Percentiles rank a stretch among this genome's conserved stretches.
phyloP scores from a whole-genome alignment of 2,113 vertebrate species.

The Nannobrachium achirus region DNA sequence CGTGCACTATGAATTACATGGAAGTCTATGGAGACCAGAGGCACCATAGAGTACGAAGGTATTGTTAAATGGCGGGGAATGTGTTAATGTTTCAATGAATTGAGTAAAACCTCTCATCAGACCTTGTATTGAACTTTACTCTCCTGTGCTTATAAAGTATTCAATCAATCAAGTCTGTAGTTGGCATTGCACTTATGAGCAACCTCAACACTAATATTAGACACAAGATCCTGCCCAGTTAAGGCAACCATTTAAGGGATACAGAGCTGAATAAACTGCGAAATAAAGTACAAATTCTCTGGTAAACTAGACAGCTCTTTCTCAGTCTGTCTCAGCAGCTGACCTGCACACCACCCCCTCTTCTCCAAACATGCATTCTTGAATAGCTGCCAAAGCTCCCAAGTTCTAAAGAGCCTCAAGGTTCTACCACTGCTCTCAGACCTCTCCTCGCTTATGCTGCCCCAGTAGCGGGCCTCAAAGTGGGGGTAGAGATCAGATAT shows the following conservation, averaged over 20 bases:
- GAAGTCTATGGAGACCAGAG: too few relatives aligned
- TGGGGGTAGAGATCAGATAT: slow-evolving; percentile 26
- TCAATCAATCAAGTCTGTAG: not conserved
- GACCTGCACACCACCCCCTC: slow-evolving; percentile 11
- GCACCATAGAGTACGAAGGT: too few relatives aligned
- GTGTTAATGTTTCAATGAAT: too few relatives aligned
- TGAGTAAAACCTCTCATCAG: too few relatives aligned
- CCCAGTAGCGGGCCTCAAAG: not conserved
- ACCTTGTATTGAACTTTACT: too few relatives aligned
- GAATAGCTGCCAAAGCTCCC: slow-evolving; percentile 14
- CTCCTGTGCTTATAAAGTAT: too few relatives aligned
- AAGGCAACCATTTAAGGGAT: slow-evolving; percentile 7
- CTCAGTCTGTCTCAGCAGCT: not conserved
- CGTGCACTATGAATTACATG: too few relatives aligned
- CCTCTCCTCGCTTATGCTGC: not conserved
- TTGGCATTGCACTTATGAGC: not conserved
- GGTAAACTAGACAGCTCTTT: not conserved
- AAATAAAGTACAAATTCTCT: not conserved
- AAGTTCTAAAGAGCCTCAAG: slow-evolving; percentile 1
- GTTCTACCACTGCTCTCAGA: not conserved
- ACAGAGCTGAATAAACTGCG: not conserved
- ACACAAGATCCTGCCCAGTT: slow-evolving; percentile 1
- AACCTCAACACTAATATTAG: not conserved
- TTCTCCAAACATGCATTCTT: slow-evolving; percentile 9
- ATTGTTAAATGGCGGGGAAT: too few relatives aligned